A percentile compares a stretch with the other conserved stretches of the same genome.
These are phyloP conservation scores for Anastrepha obliqua DNA, from an alignment of 1,140 invertebrate species.

Conservation along the genomic window DNA sequence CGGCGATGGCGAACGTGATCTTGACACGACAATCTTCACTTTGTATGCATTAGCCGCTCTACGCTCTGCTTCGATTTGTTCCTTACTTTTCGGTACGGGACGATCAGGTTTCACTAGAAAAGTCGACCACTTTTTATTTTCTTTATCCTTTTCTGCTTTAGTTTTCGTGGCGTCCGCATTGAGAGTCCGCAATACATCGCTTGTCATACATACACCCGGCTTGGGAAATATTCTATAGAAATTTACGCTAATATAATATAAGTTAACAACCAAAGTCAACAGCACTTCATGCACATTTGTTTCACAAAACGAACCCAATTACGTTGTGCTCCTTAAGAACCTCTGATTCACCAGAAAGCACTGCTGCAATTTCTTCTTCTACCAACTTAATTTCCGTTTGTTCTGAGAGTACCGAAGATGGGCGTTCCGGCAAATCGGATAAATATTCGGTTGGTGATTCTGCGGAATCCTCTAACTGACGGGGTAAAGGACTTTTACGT, in stretches of 20 bases:
- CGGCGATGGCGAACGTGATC: slow-evolving; percentile 59
- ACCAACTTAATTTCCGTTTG: slow-evolving; percentile 75
- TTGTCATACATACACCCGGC: slow-evolving; percentile 79
- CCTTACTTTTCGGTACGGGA: slow-evolving; percentile 77
- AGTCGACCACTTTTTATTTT: slow-evolving; percentile 81
- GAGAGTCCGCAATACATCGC: slow-evolving; percentile 81
- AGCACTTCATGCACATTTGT: slow-evolving; percentile 46
- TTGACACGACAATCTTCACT: slow-evolving; percentile 76
- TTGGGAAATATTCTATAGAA: slow-evolving; percentile 82
- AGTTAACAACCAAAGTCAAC: slow-evolving; percentile 23
- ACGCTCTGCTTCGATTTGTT: slow-evolving; percentile 66
- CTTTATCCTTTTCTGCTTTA: slow-evolving; percentile 76
- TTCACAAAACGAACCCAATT: slow-evolving; percentile 77
- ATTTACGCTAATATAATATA: slow-evolving; percentile 76
- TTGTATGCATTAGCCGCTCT: slow-evolving; percentile 74
- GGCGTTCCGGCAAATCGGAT: slow-evolving; percentile 60
- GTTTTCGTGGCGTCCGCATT: slow-evolving; percentile 76
- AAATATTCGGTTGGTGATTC: neutral
- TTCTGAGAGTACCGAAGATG: slow-evolving; percentile 69
- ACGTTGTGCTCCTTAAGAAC: slow-evolving; percentile 80
- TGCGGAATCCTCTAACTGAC: neutral
- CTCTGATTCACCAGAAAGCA: slow-evolving; percentile 81
- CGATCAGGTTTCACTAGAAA: slow-evolving; percentile 82
- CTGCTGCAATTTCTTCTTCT: slow-evolving; percentile 81
- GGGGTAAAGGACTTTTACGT: slow-evolving; percentile 26